Percentiles rank a stretch among this genome's conserved stretches.
These are phyloP conservation scores for Drosophila paramelanica DNA, from an alignment of 2,888 invertebrate genomes.

Conservation along the genomic window DNA sequence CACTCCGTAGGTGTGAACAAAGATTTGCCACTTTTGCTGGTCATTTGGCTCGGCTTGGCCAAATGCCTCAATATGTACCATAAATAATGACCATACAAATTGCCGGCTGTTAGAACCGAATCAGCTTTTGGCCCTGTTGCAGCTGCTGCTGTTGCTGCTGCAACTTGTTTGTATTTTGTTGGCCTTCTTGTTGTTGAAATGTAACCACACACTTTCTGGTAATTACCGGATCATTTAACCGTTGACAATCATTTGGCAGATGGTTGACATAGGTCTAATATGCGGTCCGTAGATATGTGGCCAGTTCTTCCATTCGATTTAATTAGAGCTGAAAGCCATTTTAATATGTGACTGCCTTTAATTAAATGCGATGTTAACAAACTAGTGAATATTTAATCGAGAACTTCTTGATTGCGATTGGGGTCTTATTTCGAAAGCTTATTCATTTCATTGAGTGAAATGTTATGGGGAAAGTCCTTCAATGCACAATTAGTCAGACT, in stretches of 20 bases:
- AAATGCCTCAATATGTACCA: constrained; percentile 65
- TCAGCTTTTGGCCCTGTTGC: constrained; percentile 43
- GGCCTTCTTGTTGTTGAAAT: constrained; percentile 38
- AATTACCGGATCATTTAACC: constrained; percentile 74
- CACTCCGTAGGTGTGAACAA: constrained; percentile 70
- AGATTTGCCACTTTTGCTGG: constrained; percentile 79
- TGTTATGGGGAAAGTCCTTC: too few relatives aligned
- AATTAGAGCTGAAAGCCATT: constrained; percentile 9
- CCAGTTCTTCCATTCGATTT: neutral
- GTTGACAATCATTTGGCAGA: constrained; percentile 68
- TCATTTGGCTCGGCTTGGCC: constrained; percentile 58
- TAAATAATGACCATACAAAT: constrained; percentile 78
- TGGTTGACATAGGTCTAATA: constrained; percentile 45
- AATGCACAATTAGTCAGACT: too few relatives aligned
- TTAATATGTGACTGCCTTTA: neutral
- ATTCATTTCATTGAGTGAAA: too few relatives aligned
- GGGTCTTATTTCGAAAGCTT: too few relatives aligned
- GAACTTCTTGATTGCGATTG: too few relatives aligned
- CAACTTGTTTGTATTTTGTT: constrained; percentile 32
- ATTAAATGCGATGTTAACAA: constrained; percentile 5
- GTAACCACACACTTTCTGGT: constrained; percentile 63
- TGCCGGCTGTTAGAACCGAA: constrained; percentile 52
- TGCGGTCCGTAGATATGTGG: constrained; percentile 7
- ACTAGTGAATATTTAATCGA: constrained; percentile 6
- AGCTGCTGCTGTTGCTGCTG: constrained; percentile 36